These are phyloP conservation scores for Eolophus roseicapilla DNA, from an alignment of 2,113 vertebrate genomes.

Conservation along the genomic window DNA sequence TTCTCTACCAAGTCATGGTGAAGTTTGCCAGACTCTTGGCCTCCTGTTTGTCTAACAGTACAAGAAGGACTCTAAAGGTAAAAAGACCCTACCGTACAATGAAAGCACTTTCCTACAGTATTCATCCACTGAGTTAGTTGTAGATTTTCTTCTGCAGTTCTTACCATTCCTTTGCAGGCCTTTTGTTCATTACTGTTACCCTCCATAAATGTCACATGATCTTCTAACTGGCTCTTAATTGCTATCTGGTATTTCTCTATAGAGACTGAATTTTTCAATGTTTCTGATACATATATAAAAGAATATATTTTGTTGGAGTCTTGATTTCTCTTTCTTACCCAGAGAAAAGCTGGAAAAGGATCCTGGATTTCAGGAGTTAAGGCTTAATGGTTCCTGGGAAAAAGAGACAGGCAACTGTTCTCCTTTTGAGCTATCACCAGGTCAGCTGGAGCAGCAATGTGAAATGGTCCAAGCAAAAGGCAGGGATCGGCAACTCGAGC, in stretches of 20 bases:
- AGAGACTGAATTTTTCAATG: neutral
- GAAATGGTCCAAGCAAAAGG: neutral
- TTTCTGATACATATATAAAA: neutral
- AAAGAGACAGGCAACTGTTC: neutral
- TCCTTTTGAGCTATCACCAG: neutral
- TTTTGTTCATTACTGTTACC: neutral
- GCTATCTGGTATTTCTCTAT: neutral
- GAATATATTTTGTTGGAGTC: neutral
- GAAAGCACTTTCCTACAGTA: neutral
- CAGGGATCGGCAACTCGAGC: neutral
- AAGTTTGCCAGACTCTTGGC: neutral
- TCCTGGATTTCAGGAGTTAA: neutral
- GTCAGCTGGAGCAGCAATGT: neutral
- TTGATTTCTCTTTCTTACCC: neutral
- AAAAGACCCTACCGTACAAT: neutral
- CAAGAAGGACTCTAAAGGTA: neutral
- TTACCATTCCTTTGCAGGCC: neutral
- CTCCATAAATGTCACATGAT: neutral
- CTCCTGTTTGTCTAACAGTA: neutral
- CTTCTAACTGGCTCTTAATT: neutral
- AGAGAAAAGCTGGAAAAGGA: neutral
- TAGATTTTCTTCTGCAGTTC: neutral
- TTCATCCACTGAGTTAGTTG: neutral
- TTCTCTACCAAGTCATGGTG: neutral
- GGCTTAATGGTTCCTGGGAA: neutral